Percentiles rank a stretch among this genome's conserved stretches.
phyloP scores from a whole-genome alignment of 2,888 invertebrate species.

The Brenthis daphne region DNA sequence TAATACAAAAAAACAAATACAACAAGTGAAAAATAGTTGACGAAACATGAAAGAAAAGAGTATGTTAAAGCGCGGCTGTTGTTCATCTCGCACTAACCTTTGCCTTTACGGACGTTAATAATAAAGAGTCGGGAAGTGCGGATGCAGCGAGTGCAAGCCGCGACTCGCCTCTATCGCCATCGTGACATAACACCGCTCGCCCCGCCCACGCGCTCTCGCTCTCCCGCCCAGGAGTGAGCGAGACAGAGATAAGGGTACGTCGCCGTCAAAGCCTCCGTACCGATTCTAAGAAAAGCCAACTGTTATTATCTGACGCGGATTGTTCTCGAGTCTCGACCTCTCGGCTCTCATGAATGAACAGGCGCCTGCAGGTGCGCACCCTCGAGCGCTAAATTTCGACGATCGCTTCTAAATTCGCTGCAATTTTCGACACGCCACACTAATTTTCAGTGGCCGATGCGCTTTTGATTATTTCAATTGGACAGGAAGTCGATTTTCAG shows the following conservation, averaged over 20 bases:
- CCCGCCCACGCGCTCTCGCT: conserved; percentile 75
- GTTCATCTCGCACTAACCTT: conserved; percentile 52
- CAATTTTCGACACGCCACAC: conserved; percentile 74
- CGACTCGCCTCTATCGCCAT: conserved; percentile 59
- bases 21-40: conserved; percentile 19
- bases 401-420: conserved; percentile 68
- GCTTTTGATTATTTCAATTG: conserved; percentile 62
- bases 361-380: conserved; percentile 74
- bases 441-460: conserved; percentile 72
- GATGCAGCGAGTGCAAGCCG: conserved; percentile 57
- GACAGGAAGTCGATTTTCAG: conserved; percentile 71
- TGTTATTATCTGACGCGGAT: conserved; percentile 76
- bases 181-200: conserved; percentile 71
- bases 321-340: conserved; percentile 67
- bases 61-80: conserved; percentile 32
- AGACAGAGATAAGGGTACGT: conserved; percentile 50
- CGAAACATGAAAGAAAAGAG: conserved; percentile 20
- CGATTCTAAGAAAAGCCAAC: conserved; percentile 79
- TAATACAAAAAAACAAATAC: conserved; percentile 4
- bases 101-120: conserved; percentile 41
- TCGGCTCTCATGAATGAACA: conserved; percentile 76
- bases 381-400: conserved; percentile 66
- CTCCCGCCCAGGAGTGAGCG: conserved; percentile 58
- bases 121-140: conserved; percentile 68
- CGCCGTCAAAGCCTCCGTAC: conserved; percentile 74